Evolutionary conservation across 2,113 vertebrate genomes (phyloP), one percentile per base, ranked within the genome.

Genomic region (Scolopax mira): DNA sequence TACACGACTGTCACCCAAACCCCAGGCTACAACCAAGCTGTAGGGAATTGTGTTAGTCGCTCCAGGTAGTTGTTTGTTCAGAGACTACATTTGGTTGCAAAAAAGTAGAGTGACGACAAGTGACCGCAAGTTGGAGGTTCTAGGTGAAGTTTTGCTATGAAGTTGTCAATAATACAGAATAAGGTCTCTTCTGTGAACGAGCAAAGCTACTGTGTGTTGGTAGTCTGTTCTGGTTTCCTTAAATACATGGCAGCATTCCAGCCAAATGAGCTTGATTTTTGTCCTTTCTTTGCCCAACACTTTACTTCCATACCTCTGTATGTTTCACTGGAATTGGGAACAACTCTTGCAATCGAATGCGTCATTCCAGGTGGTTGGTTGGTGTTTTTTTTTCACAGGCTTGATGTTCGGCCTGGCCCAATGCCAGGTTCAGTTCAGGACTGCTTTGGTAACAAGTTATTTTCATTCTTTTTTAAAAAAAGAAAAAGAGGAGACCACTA

Each of bases 211-310:
- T 67, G 15, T 11, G 18, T 77, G 28, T 33, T 61, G 52, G 54
- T 54, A 62, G 11, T 58, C 0, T 1, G 85, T 67, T 94, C 62
- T 85, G 81, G 75, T 88, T 90, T 96, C 69, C 66, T 87, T 72
- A 95, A 95, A 96, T 93, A 95, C 2, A 95, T 19, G 79, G 94
- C 85, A 94, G 78, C 62, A 75, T 81, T 95, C 61, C 80, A 94
- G 85, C 72, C 94, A 86, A 80, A 61, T 2, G 4, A 86, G n/a
- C 61, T 67, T 60, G 79, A 42, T 19, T 70, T 70, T 46, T 31
- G 88, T 88, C n/a, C 22, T 70, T 96, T 67, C 44, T 91, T 90
- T 44, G 3, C 24, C 37, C 14, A 12, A 62, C 1, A 8, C 28
- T 52, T 65, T 14, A 9, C 65, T 85, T 16, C 14, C 27, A 3